Evolutionary conservation across 2,113 vertebrate genomes (phyloP).

Genomic region (Phrynocephalus versicolor): DNA sequence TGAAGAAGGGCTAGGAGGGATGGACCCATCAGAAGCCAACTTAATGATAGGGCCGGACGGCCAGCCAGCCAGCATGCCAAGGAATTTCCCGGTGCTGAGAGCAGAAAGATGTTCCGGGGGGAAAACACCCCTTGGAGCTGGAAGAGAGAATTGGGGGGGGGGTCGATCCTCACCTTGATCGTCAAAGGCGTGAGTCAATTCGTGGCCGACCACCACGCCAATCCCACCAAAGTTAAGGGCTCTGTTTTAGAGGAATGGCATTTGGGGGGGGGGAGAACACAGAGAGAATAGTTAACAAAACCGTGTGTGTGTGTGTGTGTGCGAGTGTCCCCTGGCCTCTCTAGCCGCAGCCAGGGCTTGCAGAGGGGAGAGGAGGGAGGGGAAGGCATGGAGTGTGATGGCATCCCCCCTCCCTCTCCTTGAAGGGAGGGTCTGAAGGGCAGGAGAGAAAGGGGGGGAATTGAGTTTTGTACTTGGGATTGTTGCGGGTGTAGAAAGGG

Average conservation of each 20-base stretch:
- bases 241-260: conserved; percentile 65
- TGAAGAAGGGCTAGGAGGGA: no score
- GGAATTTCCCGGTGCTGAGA: neutral
- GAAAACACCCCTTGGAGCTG: neutral
- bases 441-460: neutral
- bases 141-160: no score
- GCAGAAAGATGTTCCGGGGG: neutral
- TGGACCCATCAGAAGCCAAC: no score
- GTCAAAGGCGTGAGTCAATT: conserved; percentile 96
- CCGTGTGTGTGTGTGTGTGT: no score
- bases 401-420: no score
- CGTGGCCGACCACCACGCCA: conserved; percentile 97
- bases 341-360: no score
- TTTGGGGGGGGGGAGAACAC: neutral
- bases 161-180: conserved; percentile 88
- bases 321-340: neutral
- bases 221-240: conserved; percentile 97
- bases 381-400: neutral
- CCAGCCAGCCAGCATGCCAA: no score
- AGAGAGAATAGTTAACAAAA: neutral
- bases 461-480: conserved; percentile 83
- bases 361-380: neutral
- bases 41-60: no score
- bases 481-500: conserved; percentile 88
- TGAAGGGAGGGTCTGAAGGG: no score